phyloP scores from a whole-genome alignment of 64 coral and sea anemone species.

The Montipora sp. region DNA sequence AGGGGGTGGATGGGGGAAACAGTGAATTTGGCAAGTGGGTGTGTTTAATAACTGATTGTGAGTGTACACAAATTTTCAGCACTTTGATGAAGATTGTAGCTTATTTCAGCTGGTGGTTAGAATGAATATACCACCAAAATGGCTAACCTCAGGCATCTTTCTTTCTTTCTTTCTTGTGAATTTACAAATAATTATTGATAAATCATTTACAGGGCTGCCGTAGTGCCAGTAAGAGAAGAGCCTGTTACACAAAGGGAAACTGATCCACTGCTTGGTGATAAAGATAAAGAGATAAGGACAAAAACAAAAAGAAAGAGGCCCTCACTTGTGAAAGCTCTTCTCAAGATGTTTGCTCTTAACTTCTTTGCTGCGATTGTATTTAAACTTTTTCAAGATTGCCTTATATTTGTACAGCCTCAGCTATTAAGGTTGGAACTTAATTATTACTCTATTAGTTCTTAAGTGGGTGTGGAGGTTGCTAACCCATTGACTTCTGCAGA shows the following conservation, averaged over 20 bases:
- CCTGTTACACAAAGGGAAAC: constrained; percentile 8
- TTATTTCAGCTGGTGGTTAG: too few species aligned
- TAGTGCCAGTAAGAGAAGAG: neutral
- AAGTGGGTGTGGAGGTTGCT: too few species aligned
- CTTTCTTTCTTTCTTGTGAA: neutral
- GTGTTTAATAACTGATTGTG: too few species aligned
- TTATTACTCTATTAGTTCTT: neutral
- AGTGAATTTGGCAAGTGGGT: too few species aligned
- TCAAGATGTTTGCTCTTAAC: constrained; percentile 50
- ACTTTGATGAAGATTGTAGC: too few species aligned
- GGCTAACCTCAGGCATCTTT: too few species aligned
- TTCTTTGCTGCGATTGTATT: constrained; percentile 61
- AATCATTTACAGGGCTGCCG: neutral
- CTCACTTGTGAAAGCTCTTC: constrained; percentile 49
- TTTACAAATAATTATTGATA: neutral
- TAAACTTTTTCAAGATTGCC: constrained; percentile 66
- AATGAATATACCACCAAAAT: too few species aligned
- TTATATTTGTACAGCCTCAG: constrained; percentile 77
- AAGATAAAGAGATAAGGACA: constrained; percentile 44
- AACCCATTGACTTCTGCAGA: too few species aligned
- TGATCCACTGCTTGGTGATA: constrained; percentile 1
- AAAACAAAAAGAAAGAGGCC: constrained; percentile 28
- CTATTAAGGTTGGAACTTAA: constrained; percentile 51
- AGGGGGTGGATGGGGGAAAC: too few species aligned
- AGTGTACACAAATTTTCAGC: too few species aligned